Evolutionary conservation across 2,888 invertebrate species (phyloP).

Genomic region (Sphinx pinastri): DNA sequence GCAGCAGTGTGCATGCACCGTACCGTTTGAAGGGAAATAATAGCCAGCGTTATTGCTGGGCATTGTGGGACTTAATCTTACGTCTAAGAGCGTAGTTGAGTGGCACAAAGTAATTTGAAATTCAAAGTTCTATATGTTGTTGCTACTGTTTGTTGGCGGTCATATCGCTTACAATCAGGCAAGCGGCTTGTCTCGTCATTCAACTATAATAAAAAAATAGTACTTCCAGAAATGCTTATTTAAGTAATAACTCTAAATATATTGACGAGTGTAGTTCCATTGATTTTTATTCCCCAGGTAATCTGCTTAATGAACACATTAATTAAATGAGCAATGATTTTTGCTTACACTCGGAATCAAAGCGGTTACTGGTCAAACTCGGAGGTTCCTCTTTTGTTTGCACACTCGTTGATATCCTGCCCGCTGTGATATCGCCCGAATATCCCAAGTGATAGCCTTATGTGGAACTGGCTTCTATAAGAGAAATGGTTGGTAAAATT

Average conservation of each 20-base stretch:
- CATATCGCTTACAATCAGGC: too few species aligned
- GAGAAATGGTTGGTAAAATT: background rate
- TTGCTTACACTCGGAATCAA: constrained; percentile 32
- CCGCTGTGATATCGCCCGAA: constrained; percentile 65
- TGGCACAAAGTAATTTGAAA: too few species aligned
- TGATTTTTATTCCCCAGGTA: background rate
- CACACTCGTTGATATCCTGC: constrained; percentile 76
- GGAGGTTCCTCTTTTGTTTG: constrained; percentile 66
- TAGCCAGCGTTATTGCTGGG: too few species aligned
- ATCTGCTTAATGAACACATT: constrained; percentile 18
- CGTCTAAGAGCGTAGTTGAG: too few species aligned
- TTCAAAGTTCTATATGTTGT: too few species aligned
- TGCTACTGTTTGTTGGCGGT: too few species aligned
- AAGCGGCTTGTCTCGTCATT: too few species aligned
- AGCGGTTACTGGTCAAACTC: constrained; percentile 57
- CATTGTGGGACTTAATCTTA: too few species aligned
- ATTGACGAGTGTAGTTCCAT: background rate
- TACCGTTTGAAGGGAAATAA: too few species aligned
- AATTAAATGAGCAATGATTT: constrained; percentile 11
- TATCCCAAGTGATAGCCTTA: constrained; percentile 52
- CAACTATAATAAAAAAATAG: too few species aligned
- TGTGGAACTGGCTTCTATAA: constrained; percentile 48
- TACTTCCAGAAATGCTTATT: too few species aligned
- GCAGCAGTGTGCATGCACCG: too few species aligned
- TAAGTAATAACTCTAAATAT: background rate